phyloP scores from a whole-genome alignment of 2,888 invertebrate genomes.

The Yponomeuta plumbellus region DNA sequence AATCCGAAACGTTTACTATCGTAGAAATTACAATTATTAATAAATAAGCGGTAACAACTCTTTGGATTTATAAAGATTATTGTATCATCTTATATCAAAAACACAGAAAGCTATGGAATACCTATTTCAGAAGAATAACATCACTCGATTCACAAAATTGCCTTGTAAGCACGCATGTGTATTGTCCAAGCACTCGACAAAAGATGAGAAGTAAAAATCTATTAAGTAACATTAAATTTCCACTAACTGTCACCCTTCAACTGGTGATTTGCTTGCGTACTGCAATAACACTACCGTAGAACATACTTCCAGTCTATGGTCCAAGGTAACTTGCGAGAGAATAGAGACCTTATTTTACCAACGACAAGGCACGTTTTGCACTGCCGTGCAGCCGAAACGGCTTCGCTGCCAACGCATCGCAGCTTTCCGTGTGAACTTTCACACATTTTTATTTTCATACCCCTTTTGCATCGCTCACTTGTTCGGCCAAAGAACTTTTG shows the following conservation, averaged over 20 bases:
- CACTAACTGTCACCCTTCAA: conserved; percentile 60
- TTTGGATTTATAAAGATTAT: background rate
- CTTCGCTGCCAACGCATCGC: conserved; percentile 63
- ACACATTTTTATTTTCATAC: conserved; percentile 25
- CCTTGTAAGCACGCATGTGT: conserved; percentile 71
- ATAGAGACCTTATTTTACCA: background rate
- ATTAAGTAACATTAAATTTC: conserved; percentile 26
- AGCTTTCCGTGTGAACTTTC: conserved; percentile 62
- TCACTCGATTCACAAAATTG: conserved; percentile 54
- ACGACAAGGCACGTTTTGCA: conserved; percentile 52
- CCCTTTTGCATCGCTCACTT: conserved; percentile 47
- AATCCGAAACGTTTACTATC: background rate
- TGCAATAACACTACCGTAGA: conserved; percentile 44
- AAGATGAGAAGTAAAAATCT: conserved; percentile 16
- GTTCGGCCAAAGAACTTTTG: conserved; percentile 45
- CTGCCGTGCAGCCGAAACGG: conserved; percentile 51
- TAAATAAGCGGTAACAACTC: too few relatives aligned
- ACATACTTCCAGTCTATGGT: background rate
- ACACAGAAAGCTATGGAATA: conserved; percentile 45
- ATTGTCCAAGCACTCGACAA: conserved; percentile 57
- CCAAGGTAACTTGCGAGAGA: background rate
- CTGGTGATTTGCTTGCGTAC: conserved; percentile 64
- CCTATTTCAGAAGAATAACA: conserved; percentile 52
- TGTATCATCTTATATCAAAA: conserved; percentile 32
- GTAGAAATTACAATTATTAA: too few relatives aligned